phyloP scores from a whole-genome alignment of 1,140 invertebrate species.

The Arion vulgaris region DNA sequence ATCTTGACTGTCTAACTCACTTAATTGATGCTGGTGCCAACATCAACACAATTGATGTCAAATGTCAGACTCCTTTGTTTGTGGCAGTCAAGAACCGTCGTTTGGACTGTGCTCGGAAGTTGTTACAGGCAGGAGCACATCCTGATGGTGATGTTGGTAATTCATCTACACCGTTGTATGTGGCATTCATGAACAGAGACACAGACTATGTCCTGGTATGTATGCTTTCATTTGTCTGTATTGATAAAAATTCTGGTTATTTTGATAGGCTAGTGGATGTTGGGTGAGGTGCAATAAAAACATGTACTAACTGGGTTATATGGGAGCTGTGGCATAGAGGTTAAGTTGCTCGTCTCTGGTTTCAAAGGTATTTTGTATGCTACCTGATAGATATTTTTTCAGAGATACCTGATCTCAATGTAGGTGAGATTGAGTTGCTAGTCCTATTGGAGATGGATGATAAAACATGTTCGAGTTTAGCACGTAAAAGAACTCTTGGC shows the following conservation, averaged over 20 bases:
- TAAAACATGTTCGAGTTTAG: too few species aligned
- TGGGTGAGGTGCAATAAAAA: neutral
- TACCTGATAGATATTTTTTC: too few species aligned
- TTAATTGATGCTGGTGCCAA: constrained; percentile 53
- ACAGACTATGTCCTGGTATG: constrained; percentile 20
- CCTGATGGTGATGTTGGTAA: constrained; percentile 49
- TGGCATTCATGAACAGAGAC: constrained; percentile 46
- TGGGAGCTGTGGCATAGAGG: too few species aligned
- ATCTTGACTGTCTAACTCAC: constrained; percentile 49
- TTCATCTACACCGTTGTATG: constrained; percentile 48
- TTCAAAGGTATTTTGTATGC: too few species aligned
- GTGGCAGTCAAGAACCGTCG: constrained; percentile 62
- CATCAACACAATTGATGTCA: constrained; percentile 61
- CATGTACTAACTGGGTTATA: neutral
- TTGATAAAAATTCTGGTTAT: too few species aligned
- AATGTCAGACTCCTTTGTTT: constrained; percentile 65
- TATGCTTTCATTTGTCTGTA: neutral
- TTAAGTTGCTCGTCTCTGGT: too few species aligned
- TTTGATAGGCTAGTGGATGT: neutral
- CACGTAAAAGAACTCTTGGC: too few species aligned
- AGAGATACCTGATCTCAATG: too few species aligned
- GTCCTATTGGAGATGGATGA: too few species aligned
- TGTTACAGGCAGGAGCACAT: constrained; percentile 49
- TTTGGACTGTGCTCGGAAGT: constrained; percentile 36
- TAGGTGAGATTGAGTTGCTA: too few species aligned